These are phyloP conservation scores for Tribolium madens DNA, from an alignment of 1,140 invertebrate genomes.

Conservation along the genomic window DNA sequence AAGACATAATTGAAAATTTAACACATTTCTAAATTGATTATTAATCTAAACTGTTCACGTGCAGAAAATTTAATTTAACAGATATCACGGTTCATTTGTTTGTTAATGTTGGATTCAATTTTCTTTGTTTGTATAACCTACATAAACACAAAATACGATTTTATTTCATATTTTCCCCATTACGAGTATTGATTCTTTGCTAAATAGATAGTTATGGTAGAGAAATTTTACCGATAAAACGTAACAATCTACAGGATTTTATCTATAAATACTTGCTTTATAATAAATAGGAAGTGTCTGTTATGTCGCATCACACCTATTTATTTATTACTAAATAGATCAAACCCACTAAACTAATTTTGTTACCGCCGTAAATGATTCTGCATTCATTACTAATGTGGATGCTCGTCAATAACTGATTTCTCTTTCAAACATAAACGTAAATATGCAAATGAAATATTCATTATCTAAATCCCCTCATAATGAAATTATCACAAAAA, in stretches of 20 bases:
- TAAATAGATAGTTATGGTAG: neutral
- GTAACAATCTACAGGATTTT: no score
- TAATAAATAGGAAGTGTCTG: no score
- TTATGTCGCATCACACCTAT: no score
- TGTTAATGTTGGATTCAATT: neutral
- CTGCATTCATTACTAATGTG: neutral
- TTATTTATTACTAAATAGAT: no score
- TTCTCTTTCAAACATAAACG: neutral
- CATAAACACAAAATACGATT: neutral
- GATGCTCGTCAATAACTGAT: neutral
- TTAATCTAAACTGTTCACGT: neutral
- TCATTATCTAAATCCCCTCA: neutral
- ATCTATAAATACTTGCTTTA: no score
- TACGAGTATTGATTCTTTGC: neutral
- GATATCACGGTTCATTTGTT: neutral
- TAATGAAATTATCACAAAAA: neutral
- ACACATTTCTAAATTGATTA: neutral
- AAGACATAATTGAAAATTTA: neutral
- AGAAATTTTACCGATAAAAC: neutral
- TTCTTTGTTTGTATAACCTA: neutral
- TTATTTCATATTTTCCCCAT: neutral
- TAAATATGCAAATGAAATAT: neutral
- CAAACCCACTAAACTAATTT: neutral
- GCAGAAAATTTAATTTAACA: neutral
- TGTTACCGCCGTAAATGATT: neutral